Base-by-base conservation (phyloP, 2,888 invertebrate species). In the Branchinecta sandiegonensis region DNA sequence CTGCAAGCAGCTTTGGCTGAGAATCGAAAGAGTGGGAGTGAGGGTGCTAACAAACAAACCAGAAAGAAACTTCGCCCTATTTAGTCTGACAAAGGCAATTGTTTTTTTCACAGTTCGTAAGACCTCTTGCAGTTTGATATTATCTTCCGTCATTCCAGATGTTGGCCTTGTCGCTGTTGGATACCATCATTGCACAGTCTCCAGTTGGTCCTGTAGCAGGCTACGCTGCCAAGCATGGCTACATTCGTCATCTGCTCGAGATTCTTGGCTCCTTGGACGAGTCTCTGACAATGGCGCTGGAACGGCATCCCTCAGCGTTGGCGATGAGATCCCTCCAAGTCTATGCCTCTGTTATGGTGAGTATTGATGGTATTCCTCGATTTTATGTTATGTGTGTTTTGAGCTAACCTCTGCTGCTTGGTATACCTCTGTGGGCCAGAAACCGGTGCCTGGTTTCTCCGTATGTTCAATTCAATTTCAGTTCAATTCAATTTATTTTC, bases 271-370 rank as follows among this genome's bases (percentile, higher is more conserved):
- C 87, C 70, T 87, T 89, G 48, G 89, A 93, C 75, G 83, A 83
- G 65, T 83, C 85, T 23, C 77, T 91, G 23, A 79, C 80, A 68
- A 80, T 81, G 65, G 85, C 86, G 73, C 83, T 72, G 64, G 73
- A 77, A 47, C 75, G 77, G 83, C 13, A 82, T 80, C 71, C 76
- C 1, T 48, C 14, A 6, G 46, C 66, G 47, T 74, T 74, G 37
- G 74, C 75, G 23, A 80, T 93, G 65, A 84, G 88, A 69, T 85
- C 87, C 0, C 78, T 94, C 1, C 94, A 90, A 79, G 84, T 92
- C 14, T 94, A 90, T 78, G 89, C 91, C 77, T 87, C 91, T 0
- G 90, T 90, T 80, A 86, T 94, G 86, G 81, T 80, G 71, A 71
- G 47, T 50, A 12, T 9, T 13, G 23, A 23, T 23, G 8, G 23